Percentiles rank a stretch among this genome's conserved stretches.
phyloP scores from a whole-genome alignment of 2,888 invertebrate genomes.

The Drosophila stalkeri region DNA sequence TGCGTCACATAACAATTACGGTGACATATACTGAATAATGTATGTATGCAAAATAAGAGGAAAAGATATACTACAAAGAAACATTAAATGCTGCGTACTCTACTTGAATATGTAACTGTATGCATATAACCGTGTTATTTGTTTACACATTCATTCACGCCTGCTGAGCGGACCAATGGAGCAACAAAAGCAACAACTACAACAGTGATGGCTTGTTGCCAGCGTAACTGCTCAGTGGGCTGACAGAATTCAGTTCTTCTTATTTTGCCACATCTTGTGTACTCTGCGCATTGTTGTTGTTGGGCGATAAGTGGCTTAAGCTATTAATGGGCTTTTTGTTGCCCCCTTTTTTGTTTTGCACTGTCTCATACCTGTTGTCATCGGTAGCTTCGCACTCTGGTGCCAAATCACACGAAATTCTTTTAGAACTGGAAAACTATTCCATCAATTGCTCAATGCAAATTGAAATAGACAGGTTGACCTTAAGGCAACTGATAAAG shows the following conservation, averaged over 20 bases:
- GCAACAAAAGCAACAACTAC: constrained; percentile 43
- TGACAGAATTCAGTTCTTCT: constrained; percentile 40
- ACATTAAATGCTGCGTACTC: not conserved
- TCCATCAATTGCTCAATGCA: not conserved
- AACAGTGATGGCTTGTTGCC: constrained; percentile 51
- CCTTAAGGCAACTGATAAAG: not conserved
- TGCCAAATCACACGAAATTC: constrained; percentile 22
- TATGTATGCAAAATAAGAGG: not conserved
- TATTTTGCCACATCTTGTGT: constrained; percentile 59
- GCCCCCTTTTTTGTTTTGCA: constrained; percentile 44
- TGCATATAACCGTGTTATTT: constrained; percentile 57
- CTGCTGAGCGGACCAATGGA: constrained; percentile 41
- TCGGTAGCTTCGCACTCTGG: constrained; percentile 59
- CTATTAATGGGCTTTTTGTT: constrained; percentile 79
- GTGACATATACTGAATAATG: not conserved
- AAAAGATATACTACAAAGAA: not conserved
- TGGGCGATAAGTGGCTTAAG: constrained; percentile 78
- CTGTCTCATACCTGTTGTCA: constrained; percentile 54
- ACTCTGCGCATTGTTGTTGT: constrained; percentile 57
- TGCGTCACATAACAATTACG: not conserved
- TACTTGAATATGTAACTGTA: constrained; percentile 12
- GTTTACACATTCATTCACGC: constrained; percentile 72
- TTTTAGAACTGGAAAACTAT: not conserved
- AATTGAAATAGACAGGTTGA: constrained; percentile 1
- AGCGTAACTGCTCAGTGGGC: constrained; percentile 41